Base-by-base conservation (phyloP, 1,140 invertebrate genomes). In the Ylistrum balloti region DNA sequence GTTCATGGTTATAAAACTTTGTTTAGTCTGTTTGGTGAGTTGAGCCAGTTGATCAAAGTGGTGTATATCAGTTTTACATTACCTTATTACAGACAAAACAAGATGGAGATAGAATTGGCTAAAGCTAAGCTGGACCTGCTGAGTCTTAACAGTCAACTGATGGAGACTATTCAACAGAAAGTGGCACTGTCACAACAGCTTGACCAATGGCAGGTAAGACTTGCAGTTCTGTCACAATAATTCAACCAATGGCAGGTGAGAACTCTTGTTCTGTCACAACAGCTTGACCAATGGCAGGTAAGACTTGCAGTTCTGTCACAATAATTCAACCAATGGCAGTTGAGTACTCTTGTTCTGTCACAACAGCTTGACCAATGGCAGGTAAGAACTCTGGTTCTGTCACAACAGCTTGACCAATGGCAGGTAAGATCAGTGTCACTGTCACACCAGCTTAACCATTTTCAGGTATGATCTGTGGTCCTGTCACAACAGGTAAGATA, bases 241-340 rank as follows among this genome's bases (percentile, higher is more conserved):
- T 96, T 99, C 20, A 98, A 99, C 94, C 98, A 99, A 96, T 99
- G 98, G 98, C 98, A 98, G 98, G 98, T 98, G 93, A 99, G 96
- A n/a, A n/a, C 99, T 99, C 97, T 99, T 48, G 98, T 99, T 95
- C 97, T 99, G 0, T 98, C 98, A 38, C 98, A 99, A 95, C 98
- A 99, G 95, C 96, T 99, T 22, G 98, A 99, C 94, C 98, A 99
- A 96, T 99, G 98, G 98, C 98, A 99, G 98, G 98, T 98, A 94
- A 33, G 91, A n/a, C n/a, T 11, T 28, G 9, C 20, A 98, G 98
- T 98, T 93, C 17, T 45, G 56, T 93, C 1, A 97, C 88, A 85
- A 86, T 56, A 99, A 95, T 96, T 99, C 22, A 98, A 99, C 94
- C 98, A 99, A 96, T 99, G 98, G 98, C 98, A 98, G 98, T 98